Base-by-base conservation (phyloP, 2,113 vertebrate genomes). In the Anguilla rostrata region DNA sequence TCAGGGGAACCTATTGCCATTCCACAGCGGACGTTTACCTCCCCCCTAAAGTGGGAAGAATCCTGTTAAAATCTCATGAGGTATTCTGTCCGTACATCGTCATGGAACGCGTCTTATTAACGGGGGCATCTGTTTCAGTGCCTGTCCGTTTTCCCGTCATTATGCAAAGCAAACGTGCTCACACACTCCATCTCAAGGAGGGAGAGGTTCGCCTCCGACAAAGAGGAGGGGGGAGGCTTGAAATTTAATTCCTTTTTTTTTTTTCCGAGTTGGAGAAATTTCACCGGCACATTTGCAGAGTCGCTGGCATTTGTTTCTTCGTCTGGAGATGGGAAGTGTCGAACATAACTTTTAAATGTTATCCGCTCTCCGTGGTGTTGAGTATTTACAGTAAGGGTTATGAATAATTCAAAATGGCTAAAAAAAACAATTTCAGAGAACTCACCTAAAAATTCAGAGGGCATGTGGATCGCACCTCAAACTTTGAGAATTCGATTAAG, bases 351-450 rank as follows among this genome's bases (percentile, higher is more conserved):
- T 86, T 39, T 41, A 56, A 78, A 85, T 34, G 78, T 83, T 49
- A 79, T 82, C 12, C 41, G 41, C 26, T 2, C 89, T 91, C 86
- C 85, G 83, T 86, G 86, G 90, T 92, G 88, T 91, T 91, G 92
- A 94, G 93, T 92, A 94, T 93, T 93, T 93, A 91, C 83, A 53
- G 87, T 75, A 78, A 85, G 29, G 86, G 78, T 87, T 88, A 90
- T 84, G 90, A 94, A 91, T 91, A 87, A 83, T 90, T 94, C 89
- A 87, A 87, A 90, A 91, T 92, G 90, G 91, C 89, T 92, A 92
- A 81, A 86, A 87, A 87, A 85, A 83, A 83, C 7, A 0, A 81
- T 88, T 87, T 94, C 87, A 75, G 85, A 85, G 87, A 92, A 91
- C 90, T 6, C 88, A 66, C 46, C 88, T 86, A 90, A 93, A 93